Evolutionary conservation across 2,888 invertebrate genomes (phyloP), one percentile per base, ranked within the genome.

Genomic region (Drosophila incognita): DNA sequence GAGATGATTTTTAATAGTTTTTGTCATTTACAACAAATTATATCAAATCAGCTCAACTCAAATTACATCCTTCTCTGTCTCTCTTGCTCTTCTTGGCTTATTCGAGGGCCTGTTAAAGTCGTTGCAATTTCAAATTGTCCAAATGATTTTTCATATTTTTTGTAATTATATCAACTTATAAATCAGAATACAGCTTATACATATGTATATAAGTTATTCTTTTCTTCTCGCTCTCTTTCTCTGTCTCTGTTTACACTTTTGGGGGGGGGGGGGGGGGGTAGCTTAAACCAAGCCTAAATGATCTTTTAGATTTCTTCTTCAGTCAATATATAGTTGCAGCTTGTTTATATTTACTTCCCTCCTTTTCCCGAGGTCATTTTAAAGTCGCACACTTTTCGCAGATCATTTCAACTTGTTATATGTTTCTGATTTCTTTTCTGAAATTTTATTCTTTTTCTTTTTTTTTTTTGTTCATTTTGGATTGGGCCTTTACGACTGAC

Each of bases 401-500:
- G 4, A 3, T 2, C 4, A 31, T 42, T 64, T 27, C 38, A 54
- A 58, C 40, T 76, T 66, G 48, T 66, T 69, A 31, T 64, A 15
- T 56, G 29, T 60, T 69, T 49, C 33, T 36, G 46, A 56, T 53
- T 70, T 68, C 46, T 66, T 63, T 70, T 21, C 42, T 36, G 15
- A n/a, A 51, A 8, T 51, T 13, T 18, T 4, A 48, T 49, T 57
- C 40, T 69, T 52, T 64, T 62, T 36, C 33, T 51, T 13, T 53
- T 57, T 53, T 59, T 72, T 51, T 58, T 62, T 31, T 31, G 33
- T 59, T 24, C 40, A 63, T 70, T 74, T 75, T 65, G 69, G 24
- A 64, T 48, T 74, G 78, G 67, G 61, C 33, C 65, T 77, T 77
- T 73, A 53, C 58, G 63, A 69, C 60, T 70, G 65, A 68, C 66